Base-by-base conservation (phyloP, 2,113 vertebrate species). In the Gasterosteus aculeatus region DNA sequence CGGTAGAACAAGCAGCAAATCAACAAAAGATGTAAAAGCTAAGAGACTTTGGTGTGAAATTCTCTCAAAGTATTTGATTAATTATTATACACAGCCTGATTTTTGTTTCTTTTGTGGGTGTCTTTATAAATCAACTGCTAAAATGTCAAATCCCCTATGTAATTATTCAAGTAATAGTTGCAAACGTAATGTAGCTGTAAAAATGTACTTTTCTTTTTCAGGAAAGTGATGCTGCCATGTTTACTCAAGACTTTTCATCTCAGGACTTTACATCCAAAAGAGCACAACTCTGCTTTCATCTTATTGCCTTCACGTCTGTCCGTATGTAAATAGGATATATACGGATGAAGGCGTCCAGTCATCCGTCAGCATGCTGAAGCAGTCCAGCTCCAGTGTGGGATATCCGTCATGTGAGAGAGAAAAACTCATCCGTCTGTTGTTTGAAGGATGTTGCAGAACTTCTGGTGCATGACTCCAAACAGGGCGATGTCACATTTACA, bases 321-420 rank as follows among this genome's bases (percentile, higher is more conserved):
- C 57, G 26, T 74, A 83, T 82, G 72, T 78, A 87, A 87, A 85
- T 66, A 59, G 84, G 82, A 86, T 80, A 31, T 61, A 85, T 81
- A 72, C 78, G 81, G 66, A 84, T 60, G 69, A 68, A 84, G 84
- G 83, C 62, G 77, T 71, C 70, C 61, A 71, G 72, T 88, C 75
- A 66, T 84, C 65, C 51, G 39, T 85, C 44, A 83, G 83, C 15
- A 33, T 73, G 81, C 86, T 89, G 86, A 89, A 72, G 86, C 90
- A 89, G 75, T 72, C 83, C 72, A 74, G 60, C 64, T 88, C 42
- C 61, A 74, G 69, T 84, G 80, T 75, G 44, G 60, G 53, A 70
- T 78, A 87, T 78, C 69, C 78, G 90, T 88, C 85, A 83, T 41
- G 58, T 49, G 53, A 57, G 46, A 63, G 42, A 63, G 72, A 63